These are phyloP conservation scores for Heterodera carotae DNA, from an alignment of 1,140 invertebrate genomes.

Conservation along the genomic window DNA sequence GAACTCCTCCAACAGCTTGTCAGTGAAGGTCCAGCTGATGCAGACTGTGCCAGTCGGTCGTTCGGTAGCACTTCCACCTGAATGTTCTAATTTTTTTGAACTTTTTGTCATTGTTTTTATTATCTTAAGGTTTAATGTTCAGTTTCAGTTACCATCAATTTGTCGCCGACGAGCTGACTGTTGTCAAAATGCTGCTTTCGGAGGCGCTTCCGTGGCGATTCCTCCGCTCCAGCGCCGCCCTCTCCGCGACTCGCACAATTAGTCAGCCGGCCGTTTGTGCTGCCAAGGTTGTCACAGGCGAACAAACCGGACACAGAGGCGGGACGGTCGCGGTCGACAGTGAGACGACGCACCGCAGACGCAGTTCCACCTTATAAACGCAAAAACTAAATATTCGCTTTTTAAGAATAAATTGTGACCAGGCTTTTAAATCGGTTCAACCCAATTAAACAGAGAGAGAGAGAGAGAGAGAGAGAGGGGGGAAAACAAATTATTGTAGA, in stretches of 20 bases:
- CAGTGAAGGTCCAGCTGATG: not conserved
- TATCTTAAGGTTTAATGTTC: too few relatives aligned
- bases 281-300: not conserved
- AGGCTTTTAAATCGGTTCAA: too few relatives aligned
- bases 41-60: not conserved
- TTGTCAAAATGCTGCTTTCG: conserved; percentile 38
- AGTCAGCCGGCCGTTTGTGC: not conserved
- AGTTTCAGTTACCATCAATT: conserved; percentile 28
- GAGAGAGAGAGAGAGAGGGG: too few relatives aligned
- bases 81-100: not conserved
- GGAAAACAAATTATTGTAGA: too few relatives aligned
- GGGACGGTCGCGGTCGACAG: not conserved
- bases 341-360: conserved; percentile 8
- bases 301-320: not conserved
- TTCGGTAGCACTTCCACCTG: not conserved
- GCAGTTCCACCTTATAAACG: not conserved
- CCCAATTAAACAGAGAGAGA: too few relatives aligned
- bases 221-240: conserved; percentile 15
- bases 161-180: conserved; percentile 27
- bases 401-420: too few relatives aligned
- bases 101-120: too few relatives aligned
- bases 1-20: conserved; percentile 1
- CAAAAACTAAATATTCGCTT: conserved; percentile 11
- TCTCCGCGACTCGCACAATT: not conserved
- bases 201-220: conserved; percentile 32